Percentiles rank a stretch among this genome's conserved stretches.
phyloP scores from a whole-genome alignment of 2,888 invertebrate species.

The Xestia xanthographa region DNA sequence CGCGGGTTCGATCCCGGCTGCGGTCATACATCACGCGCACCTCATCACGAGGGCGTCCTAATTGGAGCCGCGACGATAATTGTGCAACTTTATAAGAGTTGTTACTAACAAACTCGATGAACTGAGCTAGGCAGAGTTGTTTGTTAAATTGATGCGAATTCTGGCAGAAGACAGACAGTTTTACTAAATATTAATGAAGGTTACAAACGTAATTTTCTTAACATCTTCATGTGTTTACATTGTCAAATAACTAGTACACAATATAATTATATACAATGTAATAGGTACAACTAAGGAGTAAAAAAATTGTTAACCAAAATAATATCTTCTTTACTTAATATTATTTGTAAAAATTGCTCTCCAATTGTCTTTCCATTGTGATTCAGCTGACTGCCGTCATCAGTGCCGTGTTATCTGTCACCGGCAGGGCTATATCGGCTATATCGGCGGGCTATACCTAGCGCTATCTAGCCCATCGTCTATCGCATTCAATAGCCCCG shows the following conservation, averaged over 20 bases:
- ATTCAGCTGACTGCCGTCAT: not conserved
- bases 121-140: not conserved
- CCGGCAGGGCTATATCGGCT: not conserved
- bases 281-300: not conserved
- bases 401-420: constrained; percentile 12
- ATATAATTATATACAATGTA: not conserved
- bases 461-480: constrained; percentile 31
- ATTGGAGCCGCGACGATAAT: constrained; percentile 44
- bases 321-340: not conserved
- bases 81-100: constrained; percentile 34
- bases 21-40: constrained; percentile 58
- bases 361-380: not conserved
- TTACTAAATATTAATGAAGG: not conserved
- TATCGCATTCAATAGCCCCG: constrained; percentile 56
- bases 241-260: not conserved
- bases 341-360: not conserved
- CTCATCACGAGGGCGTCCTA: constrained; percentile 43
- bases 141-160: constrained; percentile 1
- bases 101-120: constrained; percentile 11
- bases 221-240: not conserved
- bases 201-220: not conserved
- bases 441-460: constrained; percentile 7
- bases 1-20: constrained; percentile 25
- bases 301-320: not conserved
- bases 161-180: not conserved